phyloP scores from a whole-genome alignment of 2,113 vertebrate genomes.

The Panthera uncia region DNA sequence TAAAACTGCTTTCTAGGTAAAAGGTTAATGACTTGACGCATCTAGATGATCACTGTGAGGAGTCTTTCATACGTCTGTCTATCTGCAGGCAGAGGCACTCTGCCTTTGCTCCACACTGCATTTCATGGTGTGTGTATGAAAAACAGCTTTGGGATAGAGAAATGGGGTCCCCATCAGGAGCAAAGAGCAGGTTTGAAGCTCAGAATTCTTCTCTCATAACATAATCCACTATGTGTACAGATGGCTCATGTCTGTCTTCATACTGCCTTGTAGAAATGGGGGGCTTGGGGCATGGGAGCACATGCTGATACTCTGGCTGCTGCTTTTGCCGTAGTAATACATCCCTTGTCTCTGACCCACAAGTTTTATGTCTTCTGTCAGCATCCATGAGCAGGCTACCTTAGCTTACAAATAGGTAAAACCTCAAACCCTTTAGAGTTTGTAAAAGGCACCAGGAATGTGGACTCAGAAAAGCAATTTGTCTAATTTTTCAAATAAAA shows the following conservation, averaged over 20 bases:
- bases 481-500: background rate
- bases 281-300: fast-evolving
- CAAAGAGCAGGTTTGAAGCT: background rate
- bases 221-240: no score
- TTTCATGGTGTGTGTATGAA: background rate
- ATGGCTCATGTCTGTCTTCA: no score
- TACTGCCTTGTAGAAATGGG: background rate
- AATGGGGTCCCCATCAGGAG: background rate
- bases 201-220: background rate
- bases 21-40: background rate
- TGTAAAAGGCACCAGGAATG: background rate
- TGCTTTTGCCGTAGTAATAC: background rate
- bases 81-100: background rate
- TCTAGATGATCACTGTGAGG: background rate
- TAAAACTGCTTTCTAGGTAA: background rate
- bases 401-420: background rate
- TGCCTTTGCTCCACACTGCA: background rate
- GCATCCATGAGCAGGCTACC: background rate
- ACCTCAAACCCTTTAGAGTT: background rate
- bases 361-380: background rate
- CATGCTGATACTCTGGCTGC: no score
- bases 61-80: background rate
- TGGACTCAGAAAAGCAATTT: background rate
- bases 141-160: background rate
- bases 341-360: background rate